Conservation (phyloP, 2,888 invertebrate genomes). For the Crioceris asparagi region DNA sequence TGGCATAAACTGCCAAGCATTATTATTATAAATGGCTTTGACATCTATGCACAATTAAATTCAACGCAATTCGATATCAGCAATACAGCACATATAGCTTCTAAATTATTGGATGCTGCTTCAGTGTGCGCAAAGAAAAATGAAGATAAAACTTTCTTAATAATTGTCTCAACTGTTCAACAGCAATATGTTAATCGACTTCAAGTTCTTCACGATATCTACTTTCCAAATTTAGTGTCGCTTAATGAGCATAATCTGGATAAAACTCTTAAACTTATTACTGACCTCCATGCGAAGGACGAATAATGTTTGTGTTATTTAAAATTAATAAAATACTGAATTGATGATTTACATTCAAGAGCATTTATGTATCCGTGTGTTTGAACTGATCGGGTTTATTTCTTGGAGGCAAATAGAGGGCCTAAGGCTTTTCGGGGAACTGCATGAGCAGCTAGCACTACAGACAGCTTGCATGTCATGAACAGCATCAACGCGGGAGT, state of each 20-base stretch:
- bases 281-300: no score
- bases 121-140: conserved; percentile 23
- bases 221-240: conserved; percentile 22
- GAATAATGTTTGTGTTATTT: conserved; percentile 12
- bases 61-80: conserved; percentile 16
- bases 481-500: no score
- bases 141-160: conserved; percentile 12
- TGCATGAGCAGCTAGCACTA: no score
- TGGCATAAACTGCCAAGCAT: conserved; percentile 30
- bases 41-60: conserved; percentile 25
- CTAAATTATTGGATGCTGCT: conserved; percentile 27
- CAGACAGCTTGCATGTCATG: no score
- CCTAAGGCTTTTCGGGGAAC: no score
- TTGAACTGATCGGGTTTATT: no score
- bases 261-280: no score
- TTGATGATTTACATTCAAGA: no score
- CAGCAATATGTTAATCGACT: conserved; percentile 14
- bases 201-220: conserved; percentile 26
- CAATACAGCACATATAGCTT: conserved; percentile 24
- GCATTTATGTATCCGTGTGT: no score
- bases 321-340: no score
- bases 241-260: conserved; percentile 9
- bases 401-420: no score
- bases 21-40: conserved; percentile 29
- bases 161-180: conserved; percentile 11